Evolutionary conservation across 2,888 invertebrate species (phyloP).

Genomic region (Parnassius mnemosyne): DNA sequence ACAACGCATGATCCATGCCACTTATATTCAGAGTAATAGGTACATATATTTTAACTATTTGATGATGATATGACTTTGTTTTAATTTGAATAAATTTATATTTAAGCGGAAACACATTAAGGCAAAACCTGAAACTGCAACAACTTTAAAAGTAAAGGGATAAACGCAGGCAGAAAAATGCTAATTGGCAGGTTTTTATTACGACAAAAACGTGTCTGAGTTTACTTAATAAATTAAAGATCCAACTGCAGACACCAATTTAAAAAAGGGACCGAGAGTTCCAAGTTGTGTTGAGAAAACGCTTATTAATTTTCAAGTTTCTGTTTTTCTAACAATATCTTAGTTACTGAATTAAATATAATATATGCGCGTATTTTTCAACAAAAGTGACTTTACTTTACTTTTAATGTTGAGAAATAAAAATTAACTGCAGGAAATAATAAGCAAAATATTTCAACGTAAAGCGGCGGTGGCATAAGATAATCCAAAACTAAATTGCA

Average conservation of each 20-base stretch:
- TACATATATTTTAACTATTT: too few relatives aligned
- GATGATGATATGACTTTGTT: too few relatives aligned
- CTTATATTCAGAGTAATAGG: too few relatives aligned
- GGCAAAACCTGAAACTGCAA: constrained; percentile 14
- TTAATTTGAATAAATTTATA: too few relatives aligned
- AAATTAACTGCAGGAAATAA: too few relatives aligned
- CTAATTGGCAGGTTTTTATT: constrained; percentile 26
- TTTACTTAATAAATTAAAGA: constrained; percentile 26
- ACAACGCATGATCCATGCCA: too few relatives aligned
- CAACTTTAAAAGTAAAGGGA: constrained; percentile 23
- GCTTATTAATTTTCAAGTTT: constrained; percentile 25
- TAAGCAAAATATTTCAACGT: too few relatives aligned
- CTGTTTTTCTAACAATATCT: constrained; percentile 15
- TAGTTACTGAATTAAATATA: constrained; percentile 10
- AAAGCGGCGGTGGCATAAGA: too few relatives aligned
- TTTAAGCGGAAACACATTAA: background rate
- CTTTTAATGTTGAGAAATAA: too few relatives aligned
- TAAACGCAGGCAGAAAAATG: constrained; percentile 22
- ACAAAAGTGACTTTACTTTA: too few relatives aligned
- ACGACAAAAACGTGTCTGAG: constrained; percentile 26
- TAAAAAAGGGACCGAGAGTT: constrained; percentile 22
- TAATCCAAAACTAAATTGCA: too few relatives aligned
- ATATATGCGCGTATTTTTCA: background rate
- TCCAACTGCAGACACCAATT: constrained; percentile 26
- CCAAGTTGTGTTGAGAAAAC: constrained; percentile 23